A percentile compares a stretch with the other conserved stretches of the same genome.
These are phyloP conservation scores for Euwallacea similis DNA, from an alignment of 1,140 invertebrate genomes.

Conservation along the genomic window DNA sequence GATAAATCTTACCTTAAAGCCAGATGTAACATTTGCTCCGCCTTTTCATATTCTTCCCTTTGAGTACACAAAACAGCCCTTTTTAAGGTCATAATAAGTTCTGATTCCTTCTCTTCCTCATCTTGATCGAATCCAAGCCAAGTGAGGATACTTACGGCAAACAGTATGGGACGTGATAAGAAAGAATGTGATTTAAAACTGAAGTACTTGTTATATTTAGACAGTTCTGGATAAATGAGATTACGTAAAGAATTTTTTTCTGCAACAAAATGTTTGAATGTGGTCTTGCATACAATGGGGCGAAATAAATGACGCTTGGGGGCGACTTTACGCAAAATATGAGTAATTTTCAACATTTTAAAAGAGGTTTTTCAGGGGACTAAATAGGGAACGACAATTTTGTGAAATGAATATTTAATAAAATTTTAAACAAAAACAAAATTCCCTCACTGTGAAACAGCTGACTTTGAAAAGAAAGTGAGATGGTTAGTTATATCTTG, in stretches of 20 bases:
- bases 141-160: slow-evolving; percentile 49
- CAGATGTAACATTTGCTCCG: slow-evolving; percentile 81
- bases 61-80: slow-evolving; percentile 72
- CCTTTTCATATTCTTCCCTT: slow-evolving; percentile 74
- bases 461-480: too few species aligned
- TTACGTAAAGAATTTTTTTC: not conserved
- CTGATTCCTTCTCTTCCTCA: slow-evolving; percentile 64
- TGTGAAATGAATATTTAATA: too few species aligned
- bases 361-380: not conserved
- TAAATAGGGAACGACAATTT: too few species aligned
- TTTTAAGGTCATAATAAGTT: slow-evolving; percentile 73
- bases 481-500: too few species aligned
- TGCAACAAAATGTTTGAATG: not conserved
- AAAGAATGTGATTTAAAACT: not conserved
- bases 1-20: slow-evolving; percentile 60
- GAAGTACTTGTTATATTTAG: not conserved
- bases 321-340: slow-evolving; percentile 13
- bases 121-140: slow-evolving; percentile 54
- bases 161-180: not conserved
- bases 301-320: not conserved
- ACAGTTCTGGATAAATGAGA: not conserved
- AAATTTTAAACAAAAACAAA: too few species aligned
- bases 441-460: too few species aligned
- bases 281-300: not conserved
- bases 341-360: slow-evolving; percentile 23